phyloP scores from a whole-genome alignment of 2,797 vertebrate species.

The Anomalospiza imberbis region DNA sequence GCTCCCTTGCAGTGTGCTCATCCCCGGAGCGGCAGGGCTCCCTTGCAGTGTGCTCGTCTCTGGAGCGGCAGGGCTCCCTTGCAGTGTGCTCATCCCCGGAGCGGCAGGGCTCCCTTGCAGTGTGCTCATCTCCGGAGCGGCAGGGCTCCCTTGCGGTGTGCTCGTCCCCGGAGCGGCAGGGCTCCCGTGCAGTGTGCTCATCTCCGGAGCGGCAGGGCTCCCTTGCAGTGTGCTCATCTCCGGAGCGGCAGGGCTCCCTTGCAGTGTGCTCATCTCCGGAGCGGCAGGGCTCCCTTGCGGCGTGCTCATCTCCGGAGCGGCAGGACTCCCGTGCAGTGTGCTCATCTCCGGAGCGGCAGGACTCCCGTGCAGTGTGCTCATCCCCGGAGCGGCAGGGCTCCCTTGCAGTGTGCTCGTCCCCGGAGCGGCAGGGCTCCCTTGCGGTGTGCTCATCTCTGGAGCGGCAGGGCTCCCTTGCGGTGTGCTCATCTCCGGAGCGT shows the following conservation, averaged over 20 bases:
- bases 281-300: rapidly evolving
- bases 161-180: no score
- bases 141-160: rapidly evolving
- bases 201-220: not conserved
- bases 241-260: no score
- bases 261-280: not conserved
- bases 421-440: not conserved
- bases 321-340: no score
- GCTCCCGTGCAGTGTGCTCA: no score
- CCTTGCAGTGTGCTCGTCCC: no score
- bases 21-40: no score
- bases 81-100: rapidly evolving
- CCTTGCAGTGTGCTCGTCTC: no score
- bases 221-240: rapidly evolving
- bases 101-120: no score
- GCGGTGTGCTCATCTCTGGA: rapidly evolving
- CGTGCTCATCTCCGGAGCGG: no score
- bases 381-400: no score
- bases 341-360: not conserved
- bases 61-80: not conserved
- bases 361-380: rapidly evolving
- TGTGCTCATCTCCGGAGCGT: not conserved
- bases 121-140: not conserved
- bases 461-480: no score
- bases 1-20: rapidly evolving